Percentiles rank a stretch among this genome's conserved stretches.
Conservation (phyloP, 2,888 invertebrate species). For the Melanargia galathea region DNA sequence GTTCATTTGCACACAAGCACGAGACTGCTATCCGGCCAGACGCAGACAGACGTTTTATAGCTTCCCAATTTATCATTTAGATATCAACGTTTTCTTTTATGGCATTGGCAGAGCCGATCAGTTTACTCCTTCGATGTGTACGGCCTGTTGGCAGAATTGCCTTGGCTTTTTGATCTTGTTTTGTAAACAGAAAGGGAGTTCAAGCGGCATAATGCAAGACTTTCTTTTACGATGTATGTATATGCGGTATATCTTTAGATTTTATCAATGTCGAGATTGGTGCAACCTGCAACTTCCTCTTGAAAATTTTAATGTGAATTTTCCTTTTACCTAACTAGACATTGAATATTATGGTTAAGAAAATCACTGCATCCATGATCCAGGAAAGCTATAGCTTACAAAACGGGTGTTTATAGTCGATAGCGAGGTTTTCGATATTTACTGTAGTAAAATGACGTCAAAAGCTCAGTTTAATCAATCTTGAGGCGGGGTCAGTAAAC, state of each 20-base stretch:
- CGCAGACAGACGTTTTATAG: constrained; percentile 64
- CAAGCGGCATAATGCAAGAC: constrained; percentile 8
- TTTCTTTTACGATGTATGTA: constrained; percentile 3
- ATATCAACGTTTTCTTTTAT: constrained; percentile 47
- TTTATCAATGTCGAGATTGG: not conserved
- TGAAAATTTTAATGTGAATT: not conserved
- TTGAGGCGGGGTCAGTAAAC: constrained; percentile 42
- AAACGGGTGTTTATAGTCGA: no score
- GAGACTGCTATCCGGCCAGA: constrained; percentile 54
- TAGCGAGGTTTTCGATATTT: no score
- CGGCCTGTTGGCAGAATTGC: constrained; percentile 31
- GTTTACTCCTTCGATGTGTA: constrained; percentile 30
- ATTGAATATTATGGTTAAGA: no score
- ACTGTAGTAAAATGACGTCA: not conserved
- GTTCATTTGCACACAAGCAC: constrained; percentile 78
- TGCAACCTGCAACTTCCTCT: not conserved
- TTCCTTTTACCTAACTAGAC: no score
- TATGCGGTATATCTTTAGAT: not conserved
- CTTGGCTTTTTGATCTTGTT: constrained; percentile 25
- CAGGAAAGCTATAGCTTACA: no score
- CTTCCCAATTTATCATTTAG: constrained; percentile 68
- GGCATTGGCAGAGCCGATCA: constrained; percentile 27
- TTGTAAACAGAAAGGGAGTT: constrained; percentile 31
- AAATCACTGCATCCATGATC: no score
- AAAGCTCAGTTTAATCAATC: constrained; percentile 28